These are phyloP conservation scores for Ricordea florida DNA, from an alignment of 92 coral and sea anemone species.

Conservation along the genomic window DNA sequence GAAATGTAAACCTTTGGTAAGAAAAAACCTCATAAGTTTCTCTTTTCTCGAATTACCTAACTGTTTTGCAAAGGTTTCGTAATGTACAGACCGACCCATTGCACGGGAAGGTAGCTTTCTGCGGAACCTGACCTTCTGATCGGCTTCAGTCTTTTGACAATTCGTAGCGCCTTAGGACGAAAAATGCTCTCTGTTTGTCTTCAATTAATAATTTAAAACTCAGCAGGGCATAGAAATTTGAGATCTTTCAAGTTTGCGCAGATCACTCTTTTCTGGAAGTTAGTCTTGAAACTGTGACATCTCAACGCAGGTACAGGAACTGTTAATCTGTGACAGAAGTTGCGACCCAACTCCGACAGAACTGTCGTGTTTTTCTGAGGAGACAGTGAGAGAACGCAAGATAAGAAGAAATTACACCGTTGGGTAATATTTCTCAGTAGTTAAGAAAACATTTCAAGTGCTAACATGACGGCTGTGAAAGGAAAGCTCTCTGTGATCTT, in stretches of 20 bases:
- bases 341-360: too few relatives aligned
- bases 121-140: too few relatives aligned
- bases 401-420: too few relatives aligned
- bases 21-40: not conserved
- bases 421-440: not conserved
- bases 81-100: too few relatives aligned
- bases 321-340: too few relatives aligned
- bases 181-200: conserved; percentile 34
- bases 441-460: conserved; percentile 1
- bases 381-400: too few relatives aligned
- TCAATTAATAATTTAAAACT: conserved; percentile 30
- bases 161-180: too few relatives aligned
- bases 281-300: not conserved
- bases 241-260: not conserved
- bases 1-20: conserved; percentile 20
- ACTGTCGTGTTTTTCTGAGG: too few relatives aligned
- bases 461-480: not conserved
- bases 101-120: too few relatives aligned
- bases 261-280: not conserved
- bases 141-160: too few relatives aligned
- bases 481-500: conserved; percentile 5
- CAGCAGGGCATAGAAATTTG: conserved; percentile 36
- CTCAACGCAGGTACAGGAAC: conserved; percentile 2
- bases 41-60: too few relatives aligned
- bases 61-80: too few relatives aligned